Evolutionary conservation across 2,797 vertebrate species (phyloP), one percentile per base, ranked within the genome.

Genomic region (Sphenodon punctatus): DNA sequence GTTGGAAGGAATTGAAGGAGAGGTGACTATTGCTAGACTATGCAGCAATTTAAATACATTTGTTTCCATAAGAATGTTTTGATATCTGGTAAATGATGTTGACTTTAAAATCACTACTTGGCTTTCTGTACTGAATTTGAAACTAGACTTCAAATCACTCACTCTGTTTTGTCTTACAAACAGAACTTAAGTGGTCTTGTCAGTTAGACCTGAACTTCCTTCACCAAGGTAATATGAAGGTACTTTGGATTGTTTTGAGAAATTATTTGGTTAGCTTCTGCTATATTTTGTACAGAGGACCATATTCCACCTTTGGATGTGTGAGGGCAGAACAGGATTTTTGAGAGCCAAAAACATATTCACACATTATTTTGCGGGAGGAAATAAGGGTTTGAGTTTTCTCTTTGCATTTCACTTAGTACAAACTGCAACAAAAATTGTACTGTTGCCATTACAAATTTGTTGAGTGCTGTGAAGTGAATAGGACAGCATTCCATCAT

Each of bases 51-150:
- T 75, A 36, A 46, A 39, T 32, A 70, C 53, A 65, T 92, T 84
- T 61, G 14, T 86, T 56, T 38, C 82, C 66, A 48, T 23, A 1
- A 13, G 65, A 17, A 27, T 59, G 41, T 66, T 80, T 55, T 85
- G 75, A 58, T 82, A 72, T 20, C 9, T 78, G 82, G 15, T 22
- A 72, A 49, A 49, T 27, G 84, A 75, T 63, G 73, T 49, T 38
- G 13, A 72, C 78, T 77, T 72, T 82, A 73, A 88, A 93, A 75
- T 79, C 79, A 22, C 82, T 73, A 55, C 80, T 86, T 83, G 43
- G 58, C 20, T 66, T 43, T 30, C 70, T 66, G 0, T 66, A n/a
- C n/a, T n/a, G n/a, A n/a, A n/a, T n/a, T n/a, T n/a, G n/a, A n/a
- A n/a, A 48, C 34, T 27, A 39, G 17, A n/a, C 72, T 80, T 80